phyloP scores from a whole-genome alignment of 2,113 vertebrate species.

The Phaetusa simplex region DNA sequence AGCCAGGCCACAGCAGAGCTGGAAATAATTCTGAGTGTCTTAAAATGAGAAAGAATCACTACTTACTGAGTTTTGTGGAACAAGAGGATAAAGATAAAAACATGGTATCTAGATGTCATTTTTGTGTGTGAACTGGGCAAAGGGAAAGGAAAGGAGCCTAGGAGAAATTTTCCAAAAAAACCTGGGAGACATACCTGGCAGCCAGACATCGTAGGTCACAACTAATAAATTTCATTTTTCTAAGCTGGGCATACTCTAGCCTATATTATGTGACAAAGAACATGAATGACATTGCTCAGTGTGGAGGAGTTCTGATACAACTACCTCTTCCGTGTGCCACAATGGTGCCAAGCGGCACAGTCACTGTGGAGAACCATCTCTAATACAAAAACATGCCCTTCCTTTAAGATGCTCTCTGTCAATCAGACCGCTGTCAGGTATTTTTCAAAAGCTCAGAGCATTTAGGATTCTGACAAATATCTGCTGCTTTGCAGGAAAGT shows the following conservation, averaged over 20 bases:
- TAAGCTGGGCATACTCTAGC: background rate
- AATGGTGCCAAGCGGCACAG: background rate
- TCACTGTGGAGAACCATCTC: background rate
- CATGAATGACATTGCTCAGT: background rate
- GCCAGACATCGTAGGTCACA: conserved; percentile 22
- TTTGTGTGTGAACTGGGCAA: background rate
- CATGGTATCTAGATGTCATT: background rate
- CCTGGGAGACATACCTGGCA: conserved; percentile 17
- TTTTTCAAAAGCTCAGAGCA: background rate
- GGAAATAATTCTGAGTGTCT: conserved; percentile 47
- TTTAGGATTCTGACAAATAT: background rate
- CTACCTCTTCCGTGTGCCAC: background rate
- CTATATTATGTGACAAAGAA: background rate
- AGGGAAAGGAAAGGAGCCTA: background rate
- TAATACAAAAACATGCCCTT: background rate
- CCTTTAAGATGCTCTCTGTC: background rate
- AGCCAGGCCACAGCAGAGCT: conserved; percentile 38
- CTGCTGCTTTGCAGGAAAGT: background rate
- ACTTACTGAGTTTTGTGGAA: background rate
- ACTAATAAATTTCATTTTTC: conserved; percentile 39
- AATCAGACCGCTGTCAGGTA: background rate
- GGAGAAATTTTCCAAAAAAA: background rate
- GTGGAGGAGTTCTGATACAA: background rate
- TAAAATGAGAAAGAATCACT: conserved; percentile 20
- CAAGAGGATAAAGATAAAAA: conserved; percentile 22